phyloP scores from a whole-genome alignment of 1,140 invertebrate species.

The Heliconius himera region DNA sequence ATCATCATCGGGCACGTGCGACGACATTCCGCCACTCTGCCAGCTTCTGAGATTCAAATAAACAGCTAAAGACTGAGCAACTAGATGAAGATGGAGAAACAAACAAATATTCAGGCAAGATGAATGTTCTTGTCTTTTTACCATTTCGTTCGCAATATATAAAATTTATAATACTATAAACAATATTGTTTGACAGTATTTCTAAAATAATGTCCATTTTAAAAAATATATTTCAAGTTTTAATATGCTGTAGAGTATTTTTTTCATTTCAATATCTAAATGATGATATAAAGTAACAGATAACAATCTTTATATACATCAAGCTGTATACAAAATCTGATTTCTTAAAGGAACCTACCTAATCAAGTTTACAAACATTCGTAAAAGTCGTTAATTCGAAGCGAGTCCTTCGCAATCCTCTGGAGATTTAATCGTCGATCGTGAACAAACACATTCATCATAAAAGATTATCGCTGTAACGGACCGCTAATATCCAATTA shows the following conservation, averaged over 20 bases:
- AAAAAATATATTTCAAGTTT: not conserved
- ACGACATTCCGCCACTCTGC: slow-evolving; percentile 70
- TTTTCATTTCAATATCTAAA: not conserved
- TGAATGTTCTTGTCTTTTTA: not conserved
- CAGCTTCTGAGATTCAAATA: slow-evolving; percentile 56
- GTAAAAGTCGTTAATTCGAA: slow-evolving; percentile 33
- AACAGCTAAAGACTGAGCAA: slow-evolving; percentile 34
- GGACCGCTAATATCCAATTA: slow-evolving; percentile 46
- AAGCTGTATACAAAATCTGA: not conserved
- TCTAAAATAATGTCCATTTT: not conserved
- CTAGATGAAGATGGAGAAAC: slow-evolving; percentile 25
- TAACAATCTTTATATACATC: not conserved
- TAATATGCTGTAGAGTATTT: not conserved
- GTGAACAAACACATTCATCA: slow-evolving; percentile 59
- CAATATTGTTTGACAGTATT: not conserved
- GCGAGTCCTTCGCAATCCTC: slow-evolving; percentile 38
- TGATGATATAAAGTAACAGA: not conserved
- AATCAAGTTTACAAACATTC: slow-evolving; percentile 35
- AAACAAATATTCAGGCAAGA: not conserved
- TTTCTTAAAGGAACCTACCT: slow-evolving; percentile 2
- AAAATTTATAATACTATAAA: not conserved
- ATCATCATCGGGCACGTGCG: slow-evolving; percentile 77
- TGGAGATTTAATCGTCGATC: slow-evolving; percentile 39
- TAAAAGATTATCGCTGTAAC: slow-evolving; percentile 48
- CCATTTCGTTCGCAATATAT: not conserved